Evolutionary conservation across 2,113 vertebrate genomes (phyloP), one percentile per base, ranked within the genome.

Genomic region (Phyllostomus hastatus): DNA sequence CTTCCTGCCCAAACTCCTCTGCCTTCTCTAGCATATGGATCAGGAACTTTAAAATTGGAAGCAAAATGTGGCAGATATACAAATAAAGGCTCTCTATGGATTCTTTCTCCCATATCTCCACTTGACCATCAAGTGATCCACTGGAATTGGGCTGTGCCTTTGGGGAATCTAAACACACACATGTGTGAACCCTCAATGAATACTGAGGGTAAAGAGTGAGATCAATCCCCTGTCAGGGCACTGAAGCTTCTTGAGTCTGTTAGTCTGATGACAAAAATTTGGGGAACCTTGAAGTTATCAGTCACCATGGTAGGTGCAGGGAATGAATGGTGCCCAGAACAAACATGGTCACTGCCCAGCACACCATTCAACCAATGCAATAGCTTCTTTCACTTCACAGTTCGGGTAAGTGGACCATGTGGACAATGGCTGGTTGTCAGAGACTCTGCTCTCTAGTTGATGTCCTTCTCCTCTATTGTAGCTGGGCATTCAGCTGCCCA

Each of bases 331-430:
- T 43, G 66, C n/a, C n/a, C 41, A 50, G 26, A 81, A 26, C 52
- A 41, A 57, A 59, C 28, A 26, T 28, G 24, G 50, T 10, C 43
- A 72, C 67, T 52, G 52, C 14, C 54, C 67, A 0, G 3, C 24
- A 31, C 64, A 70, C 14, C 10, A 50, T 4, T 87, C 35, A 70
- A 10, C 67, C 35, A 38, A 20, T 35, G n/a, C 66, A 35, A 35
- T 4, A 10, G n/a, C n/a, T n/a, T 35, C 35, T 38, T 70, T 11
- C 67, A 22, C 67, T 38, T 70, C 48, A 46, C 1, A 0, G 20
- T 28, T 35, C n/a, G 59, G 4, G 46, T n/a, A 4, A 22, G 57
- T 15, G 14, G 43, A 7, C 1, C 28, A 19, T 0, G 12, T 4
- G 24, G 38, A 50, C 64, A 48, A 10, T 5, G 4, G 5, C 33